Conservation (phyloP, 2,113 vertebrate genomes). For the Nerophis lumbriciformis region DNA sequence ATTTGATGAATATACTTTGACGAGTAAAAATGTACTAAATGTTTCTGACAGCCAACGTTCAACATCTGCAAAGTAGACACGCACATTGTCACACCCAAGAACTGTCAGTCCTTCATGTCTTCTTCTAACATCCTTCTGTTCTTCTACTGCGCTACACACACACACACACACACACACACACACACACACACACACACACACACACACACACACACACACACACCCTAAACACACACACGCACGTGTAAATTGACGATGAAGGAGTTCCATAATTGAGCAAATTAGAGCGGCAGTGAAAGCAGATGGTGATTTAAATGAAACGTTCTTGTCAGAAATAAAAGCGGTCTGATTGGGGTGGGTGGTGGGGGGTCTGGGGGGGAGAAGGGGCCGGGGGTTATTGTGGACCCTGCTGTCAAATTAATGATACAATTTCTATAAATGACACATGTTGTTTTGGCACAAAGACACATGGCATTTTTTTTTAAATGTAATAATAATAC, state of each 20-base stretch:
- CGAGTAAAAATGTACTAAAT: too few relatives aligned
- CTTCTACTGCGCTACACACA: too few relatives aligned
- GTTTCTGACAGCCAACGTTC: too few relatives aligned
- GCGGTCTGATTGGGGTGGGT: neutral
- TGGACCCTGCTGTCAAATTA: slow-evolving; percentile 3
- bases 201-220: too few relatives aligned
- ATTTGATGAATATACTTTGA: too few relatives aligned
- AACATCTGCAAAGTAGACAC: too few relatives aligned
- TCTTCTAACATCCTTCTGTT: too few relatives aligned
- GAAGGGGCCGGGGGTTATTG: neutral
- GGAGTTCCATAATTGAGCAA: slow-evolving; percentile 59
- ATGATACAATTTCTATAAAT: slow-evolving; percentile 12
- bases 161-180: too few relatives aligned
- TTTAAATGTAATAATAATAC: too few relatives aligned
- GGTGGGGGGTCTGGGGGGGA: neutral
- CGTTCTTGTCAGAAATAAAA: slow-evolving; percentile 22
- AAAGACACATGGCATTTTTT: neutral
- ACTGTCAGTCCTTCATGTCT: too few relatives aligned
- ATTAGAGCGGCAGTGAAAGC: slow-evolving; percentile 60
- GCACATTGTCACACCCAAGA: too few relatives aligned
- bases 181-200: too few relatives aligned
- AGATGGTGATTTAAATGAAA: slow-evolving; percentile 30
- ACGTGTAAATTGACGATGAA: slow-evolving; percentile 40
- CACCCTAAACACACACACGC: neutral
- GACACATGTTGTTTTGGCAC: slow-evolving; percentile 6